phyloP scores from a whole-genome alignment of 2,888 invertebrate species.

The Pollenia griseotomentosa region DNA sequence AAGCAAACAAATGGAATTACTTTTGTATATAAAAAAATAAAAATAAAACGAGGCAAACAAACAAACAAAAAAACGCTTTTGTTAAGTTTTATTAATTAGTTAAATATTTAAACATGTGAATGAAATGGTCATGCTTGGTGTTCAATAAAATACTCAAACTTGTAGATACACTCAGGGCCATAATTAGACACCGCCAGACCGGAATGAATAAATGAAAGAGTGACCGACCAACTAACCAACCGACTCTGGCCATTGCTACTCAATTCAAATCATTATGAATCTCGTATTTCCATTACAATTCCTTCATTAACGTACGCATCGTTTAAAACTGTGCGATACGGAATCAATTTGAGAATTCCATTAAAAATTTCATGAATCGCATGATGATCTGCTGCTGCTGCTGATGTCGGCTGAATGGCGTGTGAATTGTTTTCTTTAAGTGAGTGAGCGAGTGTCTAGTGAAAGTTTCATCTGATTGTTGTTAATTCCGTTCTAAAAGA shows the following conservation, averaged over 20 bases:
- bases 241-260: background rate
- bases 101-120: constrained; percentile 56
- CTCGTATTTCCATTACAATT: constrained; percentile 7
- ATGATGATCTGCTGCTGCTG: background rate
- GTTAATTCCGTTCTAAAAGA: constrained; percentile 45
- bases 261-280: constrained; percentile 3
- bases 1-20: background rate
- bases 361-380: constrained; percentile 10
- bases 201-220: background rate
- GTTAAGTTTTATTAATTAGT: constrained; percentile 36
- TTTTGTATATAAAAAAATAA: background rate
- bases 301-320: background rate
- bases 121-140: constrained; percentile 38
- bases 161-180: background rate
- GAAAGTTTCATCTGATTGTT: constrained; percentile 48
- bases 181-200: constrained; percentile 24
- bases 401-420: background rate
- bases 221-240: background rate
- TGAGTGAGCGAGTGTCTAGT: constrained; percentile 3
- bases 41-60: background rate
- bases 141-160: constrained; percentile 2
- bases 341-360: constrained; percentile 18
- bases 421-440: constrained; percentile 20
- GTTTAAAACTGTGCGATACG: constrained; percentile 11
- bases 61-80: background rate